phyloP scores from a whole-genome alignment of 2,888 invertebrate genomes.

The Eilema sororculum region DNA sequence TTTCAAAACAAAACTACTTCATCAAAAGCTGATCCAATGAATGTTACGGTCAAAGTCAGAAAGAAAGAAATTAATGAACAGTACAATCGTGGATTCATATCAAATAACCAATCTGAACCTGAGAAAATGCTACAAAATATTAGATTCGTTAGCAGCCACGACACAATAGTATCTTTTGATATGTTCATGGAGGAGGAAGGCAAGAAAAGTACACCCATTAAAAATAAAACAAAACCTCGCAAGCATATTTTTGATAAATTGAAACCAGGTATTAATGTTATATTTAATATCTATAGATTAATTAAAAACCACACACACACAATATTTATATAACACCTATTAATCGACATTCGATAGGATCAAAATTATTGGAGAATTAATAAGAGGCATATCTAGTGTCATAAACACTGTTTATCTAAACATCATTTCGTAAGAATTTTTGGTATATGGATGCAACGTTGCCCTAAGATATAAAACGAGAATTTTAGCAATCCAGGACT shows the following conservation, averaged over 20 bases:
- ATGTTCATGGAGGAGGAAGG: constrained; percentile 68
- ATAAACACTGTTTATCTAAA: no score
- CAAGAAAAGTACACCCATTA: constrained; percentile 48
- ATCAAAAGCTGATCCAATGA: constrained; percentile 64
- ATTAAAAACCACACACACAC: not conserved
- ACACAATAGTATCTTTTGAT: constrained; percentile 78
- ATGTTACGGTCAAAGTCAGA: constrained; percentile 72
- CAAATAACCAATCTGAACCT: constrained; percentile 44
- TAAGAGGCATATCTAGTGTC: no score
- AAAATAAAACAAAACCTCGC: constrained; percentile 55
- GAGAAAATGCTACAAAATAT: constrained; percentile 57
- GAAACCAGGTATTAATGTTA: constrained; percentile 26
- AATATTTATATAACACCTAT: not conserved
- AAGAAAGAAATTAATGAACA: constrained; percentile 56
- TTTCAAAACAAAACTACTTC: constrained; percentile 35
- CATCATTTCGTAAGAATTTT: no score
- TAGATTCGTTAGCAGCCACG: constrained; percentile 70
- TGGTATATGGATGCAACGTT: no score
- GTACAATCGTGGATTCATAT: constrained; percentile 33
- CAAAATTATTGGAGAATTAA: no score
- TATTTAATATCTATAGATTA: not conserved
- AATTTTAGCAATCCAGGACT: no score
- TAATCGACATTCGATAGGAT: not conserved
- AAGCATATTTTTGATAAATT: constrained; percentile 30
- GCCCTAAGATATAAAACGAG: no score